These are phyloP conservation scores for Daboia siamensis DNA, from an alignment of 2,113 vertebrate species.

Conservation along the genomic window DNA sequence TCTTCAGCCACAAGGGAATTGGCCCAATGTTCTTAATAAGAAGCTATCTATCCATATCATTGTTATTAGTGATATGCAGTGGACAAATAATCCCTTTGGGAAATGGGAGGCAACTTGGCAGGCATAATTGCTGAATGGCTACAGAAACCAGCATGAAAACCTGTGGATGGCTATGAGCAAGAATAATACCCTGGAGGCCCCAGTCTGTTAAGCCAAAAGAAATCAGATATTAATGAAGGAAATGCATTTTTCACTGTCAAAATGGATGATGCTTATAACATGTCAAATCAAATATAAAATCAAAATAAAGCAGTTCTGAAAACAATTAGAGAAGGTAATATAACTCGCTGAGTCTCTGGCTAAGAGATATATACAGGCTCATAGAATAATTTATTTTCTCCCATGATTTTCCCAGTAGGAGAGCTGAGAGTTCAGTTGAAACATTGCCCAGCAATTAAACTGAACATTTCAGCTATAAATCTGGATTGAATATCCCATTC, in stretches of 20 bases:
- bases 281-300: conserved; percentile 27
- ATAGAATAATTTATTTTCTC: conserved; percentile 32
- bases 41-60: background rate
- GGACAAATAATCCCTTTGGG: background rate
- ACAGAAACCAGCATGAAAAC: background rate
- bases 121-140: conserved; percentile 8
- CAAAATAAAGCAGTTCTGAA: conserved; percentile 28
- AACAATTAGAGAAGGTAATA: conserved; percentile 26
- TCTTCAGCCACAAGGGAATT: background rate
- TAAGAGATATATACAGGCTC: conserved; percentile 15
- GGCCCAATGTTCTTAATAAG: background rate
- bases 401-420: conserved; percentile 35
- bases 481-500: conserved; percentile 15
- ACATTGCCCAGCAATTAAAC: conserved; percentile 20
- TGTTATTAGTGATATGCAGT: background rate
- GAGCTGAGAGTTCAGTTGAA: conserved; percentile 29
- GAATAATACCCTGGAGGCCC: background rate
- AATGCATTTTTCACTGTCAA: conserved; percentile 30
- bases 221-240: conserved; percentile 16
- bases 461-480: conserved; percentile 23
- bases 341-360: conserved; percentile 19
- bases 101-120: conserved; percentile 4
- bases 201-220: conserved; percentile 19
- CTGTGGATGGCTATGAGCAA: background rate
- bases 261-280: background rate